A percentile compares a stretch with the other conserved stretches of the same genome.
phyloP scores from a whole-genome alignment of 2,888 invertebrate genomes.

The Elegia similella region DNA sequence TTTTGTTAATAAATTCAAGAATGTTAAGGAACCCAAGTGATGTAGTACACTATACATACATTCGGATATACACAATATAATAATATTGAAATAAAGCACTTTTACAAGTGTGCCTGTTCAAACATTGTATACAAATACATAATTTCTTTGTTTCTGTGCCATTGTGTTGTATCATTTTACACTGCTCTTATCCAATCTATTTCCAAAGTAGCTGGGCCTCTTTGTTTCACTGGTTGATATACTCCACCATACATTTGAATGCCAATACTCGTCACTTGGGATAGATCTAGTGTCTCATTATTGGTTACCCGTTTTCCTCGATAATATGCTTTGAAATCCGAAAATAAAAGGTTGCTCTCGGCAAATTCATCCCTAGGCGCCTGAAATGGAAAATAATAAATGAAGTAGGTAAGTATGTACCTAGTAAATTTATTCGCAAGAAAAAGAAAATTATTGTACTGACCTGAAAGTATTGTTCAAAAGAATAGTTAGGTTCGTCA shows the following conservation, averaged over 20 bases:
- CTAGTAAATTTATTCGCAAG: no score
- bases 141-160: neutral
- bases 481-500: constrained; percentile 81
- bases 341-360: constrained; percentile 74
- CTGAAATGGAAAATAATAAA: constrained; percentile 47
- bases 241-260: constrained; percentile 86
- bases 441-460: constrained; percentile 34
- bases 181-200: constrained; percentile 82
- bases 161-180: constrained; percentile 28
- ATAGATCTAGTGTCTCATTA: constrained; percentile 79
- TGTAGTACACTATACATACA: no score
- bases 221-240: constrained; percentile 83
- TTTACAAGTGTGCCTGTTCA: neutral
- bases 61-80: neutral
- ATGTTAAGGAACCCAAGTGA: no score
- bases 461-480: constrained; percentile 82
- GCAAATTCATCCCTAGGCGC: constrained; percentile 78
- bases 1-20: no score
- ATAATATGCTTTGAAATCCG: constrained; percentile 83
- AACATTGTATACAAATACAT: neutral
- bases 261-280: constrained; percentile 82
- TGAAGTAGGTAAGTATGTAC: constrained; percentile 23
- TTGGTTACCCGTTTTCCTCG: constrained; percentile 80
- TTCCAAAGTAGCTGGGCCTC: constrained; percentile 84
- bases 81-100: neutral